phyloP scores from a whole-genome alignment of 2,797 vertebrate species.

The Typhlichthys eigenmanni region DNA sequence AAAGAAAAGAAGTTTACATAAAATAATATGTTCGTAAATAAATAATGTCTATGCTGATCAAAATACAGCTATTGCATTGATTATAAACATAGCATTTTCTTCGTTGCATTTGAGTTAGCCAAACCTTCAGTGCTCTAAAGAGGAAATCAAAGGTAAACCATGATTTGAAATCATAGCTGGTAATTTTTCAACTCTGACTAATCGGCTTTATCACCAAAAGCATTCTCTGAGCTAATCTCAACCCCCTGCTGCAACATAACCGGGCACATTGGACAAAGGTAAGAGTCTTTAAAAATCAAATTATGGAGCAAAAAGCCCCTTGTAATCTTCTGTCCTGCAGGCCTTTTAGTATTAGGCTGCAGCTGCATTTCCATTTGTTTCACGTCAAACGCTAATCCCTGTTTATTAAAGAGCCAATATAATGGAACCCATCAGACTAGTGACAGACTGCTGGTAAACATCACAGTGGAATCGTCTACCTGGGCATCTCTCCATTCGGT shows the following conservation, averaged over 20 bases:
- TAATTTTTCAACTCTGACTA: slow-evolving; percentile 65
- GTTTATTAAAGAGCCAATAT: slow-evolving; percentile 51
- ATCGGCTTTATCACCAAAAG: slow-evolving; percentile 73
- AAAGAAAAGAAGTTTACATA: no score
- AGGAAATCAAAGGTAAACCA: not conserved
- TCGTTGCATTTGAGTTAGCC: no score
- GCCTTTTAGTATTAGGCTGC: slow-evolving; percentile 47
- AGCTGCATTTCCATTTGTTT: slow-evolving; percentile 53
- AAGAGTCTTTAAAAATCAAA: slow-evolving; percentile 76
- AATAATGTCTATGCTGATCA: no score
- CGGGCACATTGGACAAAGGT: slow-evolving; percentile 72
- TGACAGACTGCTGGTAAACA: not conserved
- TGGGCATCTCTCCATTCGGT: slow-evolving; percentile 20
- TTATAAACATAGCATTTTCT: no score
- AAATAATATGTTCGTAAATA: no score
- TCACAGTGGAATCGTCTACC: not conserved
- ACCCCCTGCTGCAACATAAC: slow-evolving; percentile 62
- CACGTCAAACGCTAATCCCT: slow-evolving; percentile 60
- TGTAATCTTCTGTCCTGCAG: slow-evolving; percentile 73
- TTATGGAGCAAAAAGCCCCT: slow-evolving; percentile 66
- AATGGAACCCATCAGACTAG: slow-evolving; percentile 30
- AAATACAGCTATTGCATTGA: no score
- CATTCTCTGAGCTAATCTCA: slow-evolving; percentile 70
- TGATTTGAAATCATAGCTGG: slow-evolving; percentile 49
- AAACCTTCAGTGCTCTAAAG: slow-evolving; percentile 20